These are phyloP conservation scores for Eurois occulta DNA, from an alignment of 2,888 invertebrate genomes.

Conservation along the genomic window DNA sequence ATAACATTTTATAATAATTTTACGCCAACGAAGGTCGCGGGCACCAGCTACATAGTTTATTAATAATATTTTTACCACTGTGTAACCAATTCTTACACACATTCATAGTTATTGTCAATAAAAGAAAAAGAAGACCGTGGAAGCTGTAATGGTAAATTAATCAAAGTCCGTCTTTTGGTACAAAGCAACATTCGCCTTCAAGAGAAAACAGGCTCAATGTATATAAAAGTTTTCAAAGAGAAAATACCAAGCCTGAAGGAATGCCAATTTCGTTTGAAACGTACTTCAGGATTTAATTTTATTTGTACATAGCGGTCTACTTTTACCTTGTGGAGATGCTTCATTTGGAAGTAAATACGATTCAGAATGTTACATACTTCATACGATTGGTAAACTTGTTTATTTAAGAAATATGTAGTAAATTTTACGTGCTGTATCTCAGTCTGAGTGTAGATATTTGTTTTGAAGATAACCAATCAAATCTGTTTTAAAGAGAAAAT, in stretches of 20 bases:
- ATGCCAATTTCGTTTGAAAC: slow-evolving; percentile 78
- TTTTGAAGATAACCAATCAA: neutral
- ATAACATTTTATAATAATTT: too few relatives aligned
- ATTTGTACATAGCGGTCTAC: slow-evolving; percentile 65
- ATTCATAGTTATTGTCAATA: neutral
- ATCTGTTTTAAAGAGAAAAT: neutral
- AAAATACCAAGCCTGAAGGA: slow-evolving; percentile 70
- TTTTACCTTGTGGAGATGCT: slow-evolving; percentile 57
- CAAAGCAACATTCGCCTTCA: slow-evolving; percentile 62
- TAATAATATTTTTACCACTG: neutral
- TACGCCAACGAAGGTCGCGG: too few relatives aligned
- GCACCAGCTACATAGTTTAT: neutral
- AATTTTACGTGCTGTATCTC: neutral
- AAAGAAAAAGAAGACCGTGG: slow-evolving; percentile 4
- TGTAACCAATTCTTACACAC: neutral
- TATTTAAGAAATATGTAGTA: neutral
- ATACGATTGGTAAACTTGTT: slow-evolving; percentile 28
- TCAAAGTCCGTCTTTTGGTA: slow-evolving; percentile 66
- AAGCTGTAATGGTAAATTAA: slow-evolving; percentile 53
- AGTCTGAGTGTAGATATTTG: neutral
- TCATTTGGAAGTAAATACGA: slow-evolving; percentile 56
- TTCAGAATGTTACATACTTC: slow-evolving; percentile 40
- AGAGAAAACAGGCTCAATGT: slow-evolving; percentile 69
- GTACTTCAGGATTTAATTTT: slow-evolving; percentile 68
- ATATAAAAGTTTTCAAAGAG: slow-evolving; percentile 74